Evolutionary conservation across 2,113 vertebrate species (phyloP), one percentile per base, ranked within the genome.

Genomic region (Talpa occidentalis): DNA sequence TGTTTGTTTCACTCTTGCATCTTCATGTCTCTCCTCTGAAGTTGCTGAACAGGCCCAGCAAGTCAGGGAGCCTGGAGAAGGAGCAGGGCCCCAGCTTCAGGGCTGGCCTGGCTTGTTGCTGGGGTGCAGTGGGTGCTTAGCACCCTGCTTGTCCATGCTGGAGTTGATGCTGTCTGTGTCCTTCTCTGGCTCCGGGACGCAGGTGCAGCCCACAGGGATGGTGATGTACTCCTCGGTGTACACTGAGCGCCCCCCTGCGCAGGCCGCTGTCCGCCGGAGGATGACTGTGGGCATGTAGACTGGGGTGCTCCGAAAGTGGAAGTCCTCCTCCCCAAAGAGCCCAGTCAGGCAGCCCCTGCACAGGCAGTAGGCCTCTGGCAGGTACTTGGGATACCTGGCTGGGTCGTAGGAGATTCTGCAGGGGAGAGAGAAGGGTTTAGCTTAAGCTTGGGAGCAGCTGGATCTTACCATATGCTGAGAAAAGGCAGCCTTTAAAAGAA

Each of bases 351-450:
- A 99, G 97, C 99, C 99, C 21, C 98, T 98, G 97, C 99, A 99
- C 97, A 99, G 98, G 77, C 99, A 99, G 97, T 99, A 99, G 0
- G 99, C 99, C 95, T 99, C 99, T 0, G 99, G 99, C 90, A 99
- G 99, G 97, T 98, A 99, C 52, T 98, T 98, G 0, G 99, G 99
- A 22, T 99, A 99, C 42, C 99, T 97, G 15, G 97, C 94, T 0
- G 99, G 98, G 91, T 99, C 98, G 10, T 99, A 99, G 0, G 98
- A 99, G 80, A 99, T 98, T 95, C 99, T 99, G 93, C 0, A 72
- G 77, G 84, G 95, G 96, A 96, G 92, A 90, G 69, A 92, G 77
- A 21, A 30, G 11, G 72, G 28, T 7, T 87, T 8, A 42, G 54
- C 9, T 28, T 52, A 5, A 5, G 32, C 60, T 19, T 42, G 44